These are phyloP conservation scores for Peromyscus melanophrys DNA, from an alignment of 2,797 vertebrate species.

Conservation along the genomic window DNA sequence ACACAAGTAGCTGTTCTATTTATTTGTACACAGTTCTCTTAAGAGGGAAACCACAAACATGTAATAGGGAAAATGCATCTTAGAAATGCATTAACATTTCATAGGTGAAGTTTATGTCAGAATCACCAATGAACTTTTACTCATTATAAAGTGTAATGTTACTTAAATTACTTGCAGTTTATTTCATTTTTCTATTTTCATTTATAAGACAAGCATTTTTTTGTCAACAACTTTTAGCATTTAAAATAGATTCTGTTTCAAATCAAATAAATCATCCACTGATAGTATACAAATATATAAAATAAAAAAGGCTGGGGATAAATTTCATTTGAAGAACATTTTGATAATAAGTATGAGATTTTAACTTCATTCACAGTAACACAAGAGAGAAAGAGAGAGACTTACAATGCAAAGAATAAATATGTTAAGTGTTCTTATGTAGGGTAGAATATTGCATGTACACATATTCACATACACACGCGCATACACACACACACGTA, in stretches of 20 bases:
- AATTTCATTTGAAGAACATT: neutral
- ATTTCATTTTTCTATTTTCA: neutral
- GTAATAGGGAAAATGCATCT: neutral
- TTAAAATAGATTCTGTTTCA: neutral
- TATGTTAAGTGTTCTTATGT: neutral
- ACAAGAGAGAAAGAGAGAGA: neutral
- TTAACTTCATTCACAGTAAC: neutral
- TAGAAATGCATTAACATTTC: neutral
- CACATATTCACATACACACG: neutral
- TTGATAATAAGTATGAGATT: neutral
- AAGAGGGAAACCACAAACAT: neutral
- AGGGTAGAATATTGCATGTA: neutral
- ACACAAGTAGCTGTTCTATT: neutral
- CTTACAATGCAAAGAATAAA: neutral
- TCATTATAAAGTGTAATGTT: neutral
- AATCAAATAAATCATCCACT: neutral
- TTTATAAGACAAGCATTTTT: neutral
- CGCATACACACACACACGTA: too few species aligned
- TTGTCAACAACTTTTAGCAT: neutral
- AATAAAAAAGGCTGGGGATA: neutral
- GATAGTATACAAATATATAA: neutral
- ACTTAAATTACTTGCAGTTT: slow-evolving; percentile 2
- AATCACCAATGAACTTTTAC: neutral
- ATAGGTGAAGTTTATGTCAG: neutral
- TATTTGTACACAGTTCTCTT: neutral